A percentile compares a stretch with the other conserved stretches of the same genome.
Evolutionary conservation across 2,113 vertebrate genomes (phyloP).

Genomic region (Leucoraja erinaceus): DNA sequence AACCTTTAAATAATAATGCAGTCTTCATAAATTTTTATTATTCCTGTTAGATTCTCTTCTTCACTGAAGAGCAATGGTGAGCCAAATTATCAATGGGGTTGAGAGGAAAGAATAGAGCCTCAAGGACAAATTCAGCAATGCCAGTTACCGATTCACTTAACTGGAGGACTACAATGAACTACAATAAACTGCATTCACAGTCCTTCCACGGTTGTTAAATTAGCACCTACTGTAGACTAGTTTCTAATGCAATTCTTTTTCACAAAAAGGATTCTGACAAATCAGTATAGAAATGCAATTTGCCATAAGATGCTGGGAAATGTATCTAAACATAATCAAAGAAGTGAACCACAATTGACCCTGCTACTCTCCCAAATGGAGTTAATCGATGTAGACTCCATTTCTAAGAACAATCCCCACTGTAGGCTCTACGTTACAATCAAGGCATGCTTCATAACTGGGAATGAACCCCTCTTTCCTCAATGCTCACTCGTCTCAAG

Average conservation of each 20-base stretch:
- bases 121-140: neutral
- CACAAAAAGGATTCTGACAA: neutral
- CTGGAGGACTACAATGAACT: too few relatives aligned
- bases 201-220: neutral
- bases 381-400: neutral
- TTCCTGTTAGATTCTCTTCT: too few relatives aligned
- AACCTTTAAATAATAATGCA: neutral
- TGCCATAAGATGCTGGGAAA: neutral
- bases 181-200: neutral
- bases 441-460: neutral
- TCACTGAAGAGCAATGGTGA: neutral
- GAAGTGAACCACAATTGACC: neutral
- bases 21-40: neutral
- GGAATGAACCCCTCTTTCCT: neutral
- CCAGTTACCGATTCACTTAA: neutral
- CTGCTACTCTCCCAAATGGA: neutral
- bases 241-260: neutral
- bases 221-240: neutral
- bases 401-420: neutral
- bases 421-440: neutral
- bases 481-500: neutral
- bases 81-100: too few relatives aligned
- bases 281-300: too few relatives aligned
- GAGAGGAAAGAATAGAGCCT: neutral
- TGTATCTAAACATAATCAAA: neutral